These are phyloP conservation scores for Clarias platycephalus DNA, from an alignment of 2,797 vertebrate species.

Conservation along the genomic window DNA sequence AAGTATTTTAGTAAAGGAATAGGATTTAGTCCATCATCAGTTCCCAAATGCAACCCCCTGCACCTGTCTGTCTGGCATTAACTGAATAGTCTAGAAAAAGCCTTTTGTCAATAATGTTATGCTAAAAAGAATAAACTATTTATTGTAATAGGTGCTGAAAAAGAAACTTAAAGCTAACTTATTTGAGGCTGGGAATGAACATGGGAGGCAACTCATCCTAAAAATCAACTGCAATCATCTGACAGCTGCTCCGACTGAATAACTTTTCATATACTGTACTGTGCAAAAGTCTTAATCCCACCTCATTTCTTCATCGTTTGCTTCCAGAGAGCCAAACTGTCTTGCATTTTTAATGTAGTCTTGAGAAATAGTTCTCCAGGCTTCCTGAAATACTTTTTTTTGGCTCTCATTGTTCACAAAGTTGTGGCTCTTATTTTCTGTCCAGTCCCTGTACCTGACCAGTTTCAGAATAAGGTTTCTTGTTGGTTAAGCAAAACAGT, in stretches of 20 bases:
- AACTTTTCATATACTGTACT: neutral
- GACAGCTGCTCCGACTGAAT: neutral
- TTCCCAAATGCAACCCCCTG: neutral
- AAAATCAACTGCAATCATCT: neutral
- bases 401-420: too few species aligned
- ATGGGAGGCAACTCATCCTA: neutral
- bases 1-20: neutral
- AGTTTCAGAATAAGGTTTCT: too few species aligned
- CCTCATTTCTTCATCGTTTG: too few species aligned
- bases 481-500: too few species aligned
- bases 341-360: too few species aligned
- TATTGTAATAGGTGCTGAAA: neutral
- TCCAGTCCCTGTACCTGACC: too few species aligned
- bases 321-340: too few species aligned
- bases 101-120: neutral
- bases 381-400: too few species aligned
- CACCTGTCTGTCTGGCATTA: neutral
- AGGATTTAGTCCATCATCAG: neutral
- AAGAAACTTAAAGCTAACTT: neutral
- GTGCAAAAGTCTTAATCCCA: neutral
- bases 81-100: neutral
- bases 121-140: neutral
- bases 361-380: too few species aligned
- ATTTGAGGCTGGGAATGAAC: neutral
- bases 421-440: too few species aligned